Evolutionary conservation across 2,113 vertebrate species (phyloP).

Genomic region (Rhinoptilus africanus): DNA sequence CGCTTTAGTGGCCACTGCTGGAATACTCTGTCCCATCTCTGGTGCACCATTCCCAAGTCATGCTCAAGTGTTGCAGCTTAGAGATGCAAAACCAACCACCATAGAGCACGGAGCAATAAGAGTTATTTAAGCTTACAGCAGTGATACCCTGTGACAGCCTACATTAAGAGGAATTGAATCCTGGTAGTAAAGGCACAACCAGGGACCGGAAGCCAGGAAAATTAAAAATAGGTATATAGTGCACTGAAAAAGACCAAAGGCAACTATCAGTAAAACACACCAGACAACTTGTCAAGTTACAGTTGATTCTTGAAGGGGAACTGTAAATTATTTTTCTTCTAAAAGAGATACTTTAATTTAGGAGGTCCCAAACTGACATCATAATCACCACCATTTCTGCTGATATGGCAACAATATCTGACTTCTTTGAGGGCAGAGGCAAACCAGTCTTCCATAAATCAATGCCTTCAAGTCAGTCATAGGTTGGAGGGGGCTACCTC

Average conservation of each 20-base stretch:
- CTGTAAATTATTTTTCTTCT: not conserved
- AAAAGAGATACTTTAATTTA: not conserved
- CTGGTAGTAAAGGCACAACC: not conserved
- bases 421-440: not conserved
- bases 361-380: not conserved
- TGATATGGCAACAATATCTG: not conserved
- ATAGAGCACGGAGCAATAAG: not conserved
- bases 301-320: not conserved
- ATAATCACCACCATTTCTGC: not conserved
- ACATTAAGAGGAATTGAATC: not conserved
- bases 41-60: not conserved
- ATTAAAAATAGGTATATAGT: not conserved
- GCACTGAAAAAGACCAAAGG: not conserved
- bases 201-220: not conserved
- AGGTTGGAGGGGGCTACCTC: not conserved
- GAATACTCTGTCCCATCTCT: not conserved
- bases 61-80: not conserved
- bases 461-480: not conserved
- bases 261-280: not conserved
- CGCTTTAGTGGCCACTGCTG: not conserved
- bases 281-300: not conserved
- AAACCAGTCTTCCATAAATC: not conserved
- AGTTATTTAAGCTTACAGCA: not conserved
- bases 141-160: not conserved
- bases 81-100: not conserved